Base-by-base conservation (phyloP, 1,140 invertebrate species). In the Papilio machaon region DNA sequence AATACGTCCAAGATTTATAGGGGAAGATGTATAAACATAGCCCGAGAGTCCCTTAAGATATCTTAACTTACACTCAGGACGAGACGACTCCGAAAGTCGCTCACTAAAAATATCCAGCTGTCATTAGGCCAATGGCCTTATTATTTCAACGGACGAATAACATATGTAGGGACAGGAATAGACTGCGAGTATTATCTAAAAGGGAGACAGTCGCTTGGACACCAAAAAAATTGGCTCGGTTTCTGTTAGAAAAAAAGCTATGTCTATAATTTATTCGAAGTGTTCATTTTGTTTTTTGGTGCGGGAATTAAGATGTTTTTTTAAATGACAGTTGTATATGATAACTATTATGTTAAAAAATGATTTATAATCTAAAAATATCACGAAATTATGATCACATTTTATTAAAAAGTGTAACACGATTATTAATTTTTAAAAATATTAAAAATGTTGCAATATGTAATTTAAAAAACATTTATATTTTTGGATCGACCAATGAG, bases 61-160 rank as follows among this genome's bases (percentile, higher is more conserved):
- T 84, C 82, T 85, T 86, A 86, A 85, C 86, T 85, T 81, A 82
- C 84, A 88, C 87, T 85, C 86, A 87, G 83, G 88, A 86, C 80
- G 84, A 82, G 88, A 88, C 90, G 87, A 84, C 84, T 87, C 89
- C 86, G 89, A 90, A 88, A 89, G 88, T 88, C 84, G 83, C 86
- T 52, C 73, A 87, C 89, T 92, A 92, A 92, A 92, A 91, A 92
- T 92, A 94, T 89, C 82, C 79, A 64, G 81, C 91, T 92, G 91
- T 92, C 92, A 92, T 92, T 92, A 91, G 92, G 92, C 91, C 92
- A 92, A 91, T 88, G 92, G 91, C 92, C 92, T 91, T 94, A 92
- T 93, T 91, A 92, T 92, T 91, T 88, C 85, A 86, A 89, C 86
- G 90, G 92, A 94, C 90, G 91, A 89, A 89, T 91, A 89, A 91